Evolutionary conservation across 2,113 vertebrate genomes (phyloP).

Genomic region (Pipra filicauda): DNA sequence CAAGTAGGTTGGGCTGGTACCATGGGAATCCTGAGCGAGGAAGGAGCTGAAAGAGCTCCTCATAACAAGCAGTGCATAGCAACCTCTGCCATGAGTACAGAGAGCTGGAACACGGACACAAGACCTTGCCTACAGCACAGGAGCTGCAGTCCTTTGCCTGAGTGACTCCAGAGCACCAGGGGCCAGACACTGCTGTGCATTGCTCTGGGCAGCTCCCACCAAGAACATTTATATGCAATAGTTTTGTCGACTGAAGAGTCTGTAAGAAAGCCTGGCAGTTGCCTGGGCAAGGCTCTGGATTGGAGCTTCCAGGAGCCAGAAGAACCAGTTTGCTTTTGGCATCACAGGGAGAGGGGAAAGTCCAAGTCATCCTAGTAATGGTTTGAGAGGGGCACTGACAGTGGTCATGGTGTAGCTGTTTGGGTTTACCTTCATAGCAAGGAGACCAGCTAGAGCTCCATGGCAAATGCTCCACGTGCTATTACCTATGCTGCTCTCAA

Average conservation of each 20-base stretch:
- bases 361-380: background rate
- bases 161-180: background rate
- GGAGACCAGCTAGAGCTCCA: background rate
- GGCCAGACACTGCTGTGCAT: background rate
- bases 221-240: background rate
- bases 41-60: background rate
- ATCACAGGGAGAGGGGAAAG: background rate
- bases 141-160: background rate
- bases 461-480: background rate
- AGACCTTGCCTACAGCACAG: background rate
- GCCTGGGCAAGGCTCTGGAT: background rate
- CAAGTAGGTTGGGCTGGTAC: background rate
- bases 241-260: background rate
- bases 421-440: background rate
- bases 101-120: background rate
- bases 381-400: background rate
- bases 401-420: background rate
- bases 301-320: background rate
- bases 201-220: background rate
- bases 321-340: background rate
- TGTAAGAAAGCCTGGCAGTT: background rate
- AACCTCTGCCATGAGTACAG: background rate
- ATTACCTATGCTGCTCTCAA: background rate
- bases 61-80: background rate
- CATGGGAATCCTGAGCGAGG: background rate